These are phyloP conservation scores for Xanthorhoe spadicearia DNA, from an alignment of 2,888 invertebrate species.

Conservation along the genomic window DNA sequence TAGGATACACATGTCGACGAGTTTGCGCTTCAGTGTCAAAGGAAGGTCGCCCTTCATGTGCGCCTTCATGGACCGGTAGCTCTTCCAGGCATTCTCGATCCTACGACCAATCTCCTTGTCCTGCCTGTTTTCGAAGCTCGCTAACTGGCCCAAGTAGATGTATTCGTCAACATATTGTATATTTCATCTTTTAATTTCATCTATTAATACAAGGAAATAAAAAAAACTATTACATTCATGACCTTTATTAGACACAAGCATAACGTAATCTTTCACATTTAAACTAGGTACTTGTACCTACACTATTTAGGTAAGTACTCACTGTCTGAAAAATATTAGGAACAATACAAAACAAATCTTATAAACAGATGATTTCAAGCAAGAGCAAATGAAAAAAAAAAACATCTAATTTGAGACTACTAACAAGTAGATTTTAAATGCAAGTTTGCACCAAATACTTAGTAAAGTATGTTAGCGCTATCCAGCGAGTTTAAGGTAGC, in stretches of 20 bases:
- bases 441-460: constrained; percentile 1
- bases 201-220: background rate
- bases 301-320: constrained; percentile 35
- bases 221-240: constrained; percentile 42
- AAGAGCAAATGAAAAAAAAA: background rate
- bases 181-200: no score
- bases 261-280: constrained; percentile 53
- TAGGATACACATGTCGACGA: no score
- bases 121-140: no score
- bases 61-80: no score
- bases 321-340: constrained; percentile 22
- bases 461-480: constrained; percentile 1
- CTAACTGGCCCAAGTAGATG: no score
- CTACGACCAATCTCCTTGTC: no score
- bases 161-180: no score
- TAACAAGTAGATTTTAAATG: background rate
- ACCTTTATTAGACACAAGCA: constrained; percentile 60
- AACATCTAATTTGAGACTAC: background rate
- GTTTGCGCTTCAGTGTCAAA: no score
- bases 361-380: background rate
- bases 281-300: constrained; percentile 36
- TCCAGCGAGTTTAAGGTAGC: background rate
- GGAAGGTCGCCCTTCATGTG: no score
- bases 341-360: background rate
- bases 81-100: no score